Base-by-base conservation (phyloP, 2,113 vertebrate species). In the Eubucco bourcierii region DNA sequence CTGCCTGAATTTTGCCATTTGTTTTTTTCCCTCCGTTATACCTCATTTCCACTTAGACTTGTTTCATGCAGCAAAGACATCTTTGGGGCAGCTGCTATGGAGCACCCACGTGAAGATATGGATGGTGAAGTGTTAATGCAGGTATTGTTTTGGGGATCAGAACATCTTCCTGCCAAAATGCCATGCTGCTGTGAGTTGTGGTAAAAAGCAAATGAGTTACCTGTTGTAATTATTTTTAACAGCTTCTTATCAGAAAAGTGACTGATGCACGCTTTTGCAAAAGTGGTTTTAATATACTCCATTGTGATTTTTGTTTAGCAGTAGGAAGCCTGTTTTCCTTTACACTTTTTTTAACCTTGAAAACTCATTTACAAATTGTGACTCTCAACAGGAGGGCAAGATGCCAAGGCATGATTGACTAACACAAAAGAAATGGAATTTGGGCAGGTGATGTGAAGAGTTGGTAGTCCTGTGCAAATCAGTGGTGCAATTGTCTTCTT, bases 281-380 rank as follows among this genome's bases (percentile, higher is more conserved):
- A 88, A 47, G 72, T 28, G 77, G 3, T 66, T 71, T 25, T 34
- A 64, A 14, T 71, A 14, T 71, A 19, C 15, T 67, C 71, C 23
- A 21, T 58, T 25, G 67, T 64, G 79, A 24, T 70, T 82, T 80
- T 66, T 76, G 33, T 60, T 63, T 52, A 64, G 65, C 4, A 0
- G 47, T 67, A 83, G 68, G 76, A 90, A 94, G 74, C 85, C 41
- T 83, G 60, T 28, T 91, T 93, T 91, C 85, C 65, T 75, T 75
- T 86, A 63, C 23, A 5, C 63, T 78, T 76, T 76, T 87, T 87
- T 70, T 64, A 87, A 93, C 84, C 72, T 95, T 91, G 84, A 87
- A 77, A 87, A 39, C 56, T 74, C 60, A 37, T 82, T 92, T 87
- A 52, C 75, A 80, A 87, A 80, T 82, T 59, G 75, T 67, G 33